phyloP scores from a whole-genome alignment of 1,140 invertebrate genomes.

The Scaptomyza hsui region DNA sequence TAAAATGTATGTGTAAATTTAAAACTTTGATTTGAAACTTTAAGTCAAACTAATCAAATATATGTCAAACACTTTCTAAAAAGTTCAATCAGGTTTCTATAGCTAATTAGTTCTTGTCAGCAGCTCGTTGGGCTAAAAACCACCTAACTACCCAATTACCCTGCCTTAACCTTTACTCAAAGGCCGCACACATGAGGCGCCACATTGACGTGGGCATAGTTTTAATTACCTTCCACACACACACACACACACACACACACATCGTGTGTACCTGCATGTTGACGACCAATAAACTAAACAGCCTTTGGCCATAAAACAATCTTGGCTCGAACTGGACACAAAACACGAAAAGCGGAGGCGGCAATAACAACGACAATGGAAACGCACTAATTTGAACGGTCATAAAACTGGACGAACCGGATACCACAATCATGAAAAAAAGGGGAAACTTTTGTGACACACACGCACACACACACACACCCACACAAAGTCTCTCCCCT shows the following conservation, averaged over 20 bases:
- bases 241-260: background rate
- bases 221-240: conserved; percentile 50
- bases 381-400: conserved; percentile 57
- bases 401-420: conserved; percentile 47
- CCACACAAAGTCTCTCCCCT: background rate
- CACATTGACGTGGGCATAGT: conserved; percentile 48
- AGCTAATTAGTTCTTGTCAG: conserved; percentile 33
- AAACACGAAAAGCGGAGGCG: conserved; percentile 20
- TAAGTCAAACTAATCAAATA: conserved; percentile 14
- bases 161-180: background rate
- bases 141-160: background rate
- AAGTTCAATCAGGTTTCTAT: conserved; percentile 15
- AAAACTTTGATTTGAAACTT: background rate
- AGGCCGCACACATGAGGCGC: conserved; percentile 43
- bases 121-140: conserved; percentile 29
- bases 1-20: too few species aligned
- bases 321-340: conserved; percentile 51
- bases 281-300: conserved; percentile 65
- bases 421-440: background rate
- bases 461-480: conserved; percentile 4
- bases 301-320: conserved; percentile 66
- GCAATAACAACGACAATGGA: conserved; percentile 25
- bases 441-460: background rate
- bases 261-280: conserved; percentile 62
- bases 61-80: background rate